These are phyloP conservation scores for Aquatica leii DNA, from an alignment of 2,888 invertebrate species.

Conservation along the genomic window DNA sequence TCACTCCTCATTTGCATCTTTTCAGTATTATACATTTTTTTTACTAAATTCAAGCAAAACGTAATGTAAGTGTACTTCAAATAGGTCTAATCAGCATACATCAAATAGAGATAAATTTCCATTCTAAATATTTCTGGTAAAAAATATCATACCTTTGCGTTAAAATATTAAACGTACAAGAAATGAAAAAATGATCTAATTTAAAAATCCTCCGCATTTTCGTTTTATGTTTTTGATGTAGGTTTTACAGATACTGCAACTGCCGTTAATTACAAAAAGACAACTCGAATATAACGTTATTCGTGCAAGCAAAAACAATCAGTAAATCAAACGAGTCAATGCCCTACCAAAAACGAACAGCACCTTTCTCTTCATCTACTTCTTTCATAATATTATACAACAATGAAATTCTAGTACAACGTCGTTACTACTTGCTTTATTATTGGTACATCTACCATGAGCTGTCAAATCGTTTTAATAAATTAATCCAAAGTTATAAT, in stretches of 20 bases:
- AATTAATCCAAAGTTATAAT: conserved; percentile 12
- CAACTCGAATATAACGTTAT: conserved; percentile 23
- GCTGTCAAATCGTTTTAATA: conserved; percentile 1
- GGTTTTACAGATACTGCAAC: not conserved
- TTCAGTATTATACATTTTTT: too few species aligned
- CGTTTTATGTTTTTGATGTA: not conserved
- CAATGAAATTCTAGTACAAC: not conserved
- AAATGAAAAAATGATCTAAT: not conserved
- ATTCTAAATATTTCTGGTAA: too few species aligned
- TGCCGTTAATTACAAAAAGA: conserved; percentile 25
- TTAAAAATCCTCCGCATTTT: not conserved
- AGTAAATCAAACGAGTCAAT: conserved; percentile 25
- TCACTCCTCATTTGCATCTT: too few species aligned
- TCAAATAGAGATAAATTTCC: too few species aligned
- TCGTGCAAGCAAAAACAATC: conserved; percentile 13
- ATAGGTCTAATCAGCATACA: too few species aligned
- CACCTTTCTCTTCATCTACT: conserved; percentile 18
- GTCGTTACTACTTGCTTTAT: too few species aligned
- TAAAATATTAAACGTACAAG: too few species aligned
- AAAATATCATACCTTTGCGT: too few species aligned
- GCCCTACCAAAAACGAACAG: conserved; percentile 20
- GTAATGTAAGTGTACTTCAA: too few species aligned
- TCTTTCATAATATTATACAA: conserved; percentile 10
- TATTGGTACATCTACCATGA: too few species aligned
- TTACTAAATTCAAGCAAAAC: too few species aligned